A percentile compares a stretch with the other conserved stretches of the same genome.
Evolutionary conservation across 2,888 invertebrate genomes (phyloP).

Genomic region (Amphimallon solstitiale): DNA sequence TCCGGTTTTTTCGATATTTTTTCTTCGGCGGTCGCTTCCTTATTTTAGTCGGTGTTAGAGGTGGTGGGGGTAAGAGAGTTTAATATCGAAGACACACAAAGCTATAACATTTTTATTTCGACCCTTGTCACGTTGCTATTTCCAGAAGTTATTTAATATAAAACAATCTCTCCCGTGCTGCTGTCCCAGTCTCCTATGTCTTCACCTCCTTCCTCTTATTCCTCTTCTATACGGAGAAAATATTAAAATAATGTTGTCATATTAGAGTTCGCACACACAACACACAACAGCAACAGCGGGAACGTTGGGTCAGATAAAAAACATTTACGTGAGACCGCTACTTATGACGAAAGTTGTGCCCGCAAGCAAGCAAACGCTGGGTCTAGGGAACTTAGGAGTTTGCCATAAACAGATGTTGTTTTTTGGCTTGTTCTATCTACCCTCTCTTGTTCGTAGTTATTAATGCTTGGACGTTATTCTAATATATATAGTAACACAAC

Average conservation of each 20-base stretch:
- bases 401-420: constrained; percentile 22
- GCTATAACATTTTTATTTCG: constrained; percentile 34
- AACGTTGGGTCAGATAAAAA: constrained; percentile 25
- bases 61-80: not conserved
- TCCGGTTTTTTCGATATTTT: too few species aligned
- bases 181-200: too few species aligned
- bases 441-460: not conserved
- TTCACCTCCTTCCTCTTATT: too few species aligned
- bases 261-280: constrained; percentile 25
- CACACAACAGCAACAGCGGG: not conserved
- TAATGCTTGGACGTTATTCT: not conserved
- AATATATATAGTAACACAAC: not conserved
- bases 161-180: constrained; percentile 19
- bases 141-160: constrained; percentile 34
- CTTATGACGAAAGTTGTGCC: constrained; percentile 29
- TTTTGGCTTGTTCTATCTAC: not conserved
- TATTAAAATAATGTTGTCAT: constrained; percentile 35
- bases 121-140: constrained; percentile 34
- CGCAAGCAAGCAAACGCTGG: not conserved
- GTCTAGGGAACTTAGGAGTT: not conserved
- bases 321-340: constrained; percentile 28
- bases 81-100: constrained; percentile 33
- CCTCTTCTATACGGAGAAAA: constrained; percentile 2
- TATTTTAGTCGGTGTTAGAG: not conserved
- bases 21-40: too few species aligned